Conservation (phyloP, 2,797 vertebrate species). For the Podargus strigoides region DNA sequence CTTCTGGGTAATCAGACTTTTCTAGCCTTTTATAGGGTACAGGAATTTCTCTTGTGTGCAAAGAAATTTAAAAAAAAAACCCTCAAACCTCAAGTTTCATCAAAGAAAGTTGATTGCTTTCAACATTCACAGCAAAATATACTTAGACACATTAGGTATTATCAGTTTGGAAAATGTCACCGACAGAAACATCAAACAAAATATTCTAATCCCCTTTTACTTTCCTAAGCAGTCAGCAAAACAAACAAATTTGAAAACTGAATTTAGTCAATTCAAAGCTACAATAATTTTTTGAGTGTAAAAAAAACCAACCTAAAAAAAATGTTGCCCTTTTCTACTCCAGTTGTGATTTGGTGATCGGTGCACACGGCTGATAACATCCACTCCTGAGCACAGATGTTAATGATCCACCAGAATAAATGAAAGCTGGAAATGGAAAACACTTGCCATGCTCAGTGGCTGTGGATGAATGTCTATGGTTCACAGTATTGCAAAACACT, state of each 20-base stretch:
- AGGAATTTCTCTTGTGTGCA: not conserved
- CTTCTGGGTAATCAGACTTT: not conserved
- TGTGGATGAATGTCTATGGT: not conserved
- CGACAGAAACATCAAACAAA: not conserved
- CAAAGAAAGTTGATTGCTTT: not conserved
- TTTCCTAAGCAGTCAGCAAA: not conserved
- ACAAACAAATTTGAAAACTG: not conserved
- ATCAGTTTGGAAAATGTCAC: not conserved
- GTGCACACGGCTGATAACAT: not conserved
- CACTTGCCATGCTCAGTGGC: not conserved
- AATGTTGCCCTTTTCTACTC: not conserved
- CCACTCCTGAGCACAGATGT: not conserved
- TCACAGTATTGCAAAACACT: not conserved
- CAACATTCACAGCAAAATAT: not conserved
- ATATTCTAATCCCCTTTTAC: not conserved
- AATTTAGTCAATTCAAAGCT: not conserved
- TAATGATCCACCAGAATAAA: not conserved
- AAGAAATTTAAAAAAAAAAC: not conserved
- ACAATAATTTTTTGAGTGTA: not conserved
- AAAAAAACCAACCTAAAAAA: not conserved
- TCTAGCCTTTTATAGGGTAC: not conserved
- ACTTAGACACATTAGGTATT: not conserved
- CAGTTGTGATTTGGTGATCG: not conserved
- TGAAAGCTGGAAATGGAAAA: not conserved
- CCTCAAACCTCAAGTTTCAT: not conserved